A percentile compares a stretch with the other conserved stretches of the same genome.
Evolutionary conservation across 2,797 vertebrate genomes (phyloP).

Genomic region (Gallirallus australis): DNA sequence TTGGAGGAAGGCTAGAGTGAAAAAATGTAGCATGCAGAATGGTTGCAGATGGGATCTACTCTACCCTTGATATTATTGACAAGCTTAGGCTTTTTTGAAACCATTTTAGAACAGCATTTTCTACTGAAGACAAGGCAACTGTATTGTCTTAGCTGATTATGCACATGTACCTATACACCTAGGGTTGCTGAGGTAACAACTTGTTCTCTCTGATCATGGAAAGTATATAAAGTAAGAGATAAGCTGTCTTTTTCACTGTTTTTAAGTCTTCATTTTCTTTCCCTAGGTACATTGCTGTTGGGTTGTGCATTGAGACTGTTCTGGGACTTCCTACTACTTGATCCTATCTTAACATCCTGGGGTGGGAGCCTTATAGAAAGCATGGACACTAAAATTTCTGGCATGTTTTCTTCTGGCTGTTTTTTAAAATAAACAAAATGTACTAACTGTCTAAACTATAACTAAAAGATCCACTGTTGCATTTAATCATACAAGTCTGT

Average conservation of each 20-base stretch:
- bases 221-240: not conserved
- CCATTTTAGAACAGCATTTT: not conserved
- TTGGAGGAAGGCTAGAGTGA: not conserved
- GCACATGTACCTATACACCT: rapidly evolving
- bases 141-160: not conserved
- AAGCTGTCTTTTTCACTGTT: not conserved
- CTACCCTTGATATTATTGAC: not conserved
- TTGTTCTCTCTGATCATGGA: not conserved
- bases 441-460: slow-evolving; percentile 55
- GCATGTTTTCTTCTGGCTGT: slow-evolving; percentile 12
- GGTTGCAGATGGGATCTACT: not conserved
- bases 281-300: not conserved
- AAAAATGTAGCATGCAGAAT: not conserved
- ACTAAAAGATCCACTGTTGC: slow-evolving; percentile 19
- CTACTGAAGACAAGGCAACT: not conserved
- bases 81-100: not conserved
- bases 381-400: slow-evolving; percentile 22
- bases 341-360: not conserved
- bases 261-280: not conserved
- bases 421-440: not conserved
- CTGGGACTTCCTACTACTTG: not conserved
- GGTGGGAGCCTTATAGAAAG: not conserved
- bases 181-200: not conserved
- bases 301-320: not conserved
- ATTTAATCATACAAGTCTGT: slow-evolving; percentile 75